A percentile compares a stretch with the other conserved stretches of the same genome.
phyloP scores from a whole-genome alignment of 2,888 invertebrate genomes.

The Adelognathus sp. region DNA sequence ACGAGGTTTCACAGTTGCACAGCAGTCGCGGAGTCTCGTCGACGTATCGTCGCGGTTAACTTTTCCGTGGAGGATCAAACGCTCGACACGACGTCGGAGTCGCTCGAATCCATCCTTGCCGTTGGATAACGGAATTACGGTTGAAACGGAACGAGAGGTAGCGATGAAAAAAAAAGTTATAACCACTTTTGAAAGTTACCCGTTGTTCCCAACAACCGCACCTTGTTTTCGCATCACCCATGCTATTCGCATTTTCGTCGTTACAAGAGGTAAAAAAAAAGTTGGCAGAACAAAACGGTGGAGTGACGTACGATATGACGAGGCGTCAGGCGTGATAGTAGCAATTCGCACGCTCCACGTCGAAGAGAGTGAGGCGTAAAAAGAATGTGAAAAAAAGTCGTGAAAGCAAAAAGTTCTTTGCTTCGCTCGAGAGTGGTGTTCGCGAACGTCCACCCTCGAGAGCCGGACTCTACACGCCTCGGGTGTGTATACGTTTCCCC shows the following conservation, averaged over 20 bases:
- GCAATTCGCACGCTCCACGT: not conserved
- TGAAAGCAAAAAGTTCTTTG: conserved; percentile 32
- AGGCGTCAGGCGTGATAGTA: not conserved
- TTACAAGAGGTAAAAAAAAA: not conserved
- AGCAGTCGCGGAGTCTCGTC: conserved; percentile 37
- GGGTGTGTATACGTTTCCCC: conserved; percentile 29
- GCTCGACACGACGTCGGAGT: conserved; percentile 11
- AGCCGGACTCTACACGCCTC: conserved; percentile 31
- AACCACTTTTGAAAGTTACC: conserved; percentile 2
- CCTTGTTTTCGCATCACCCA: not conserved
- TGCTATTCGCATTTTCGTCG: not conserved
- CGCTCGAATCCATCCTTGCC: not conserved
- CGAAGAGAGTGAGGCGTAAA: not conserved
- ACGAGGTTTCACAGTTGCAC: conserved; percentile 20
- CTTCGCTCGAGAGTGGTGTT: conserved; percentile 20
- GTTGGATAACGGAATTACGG: conserved; percentile 35
- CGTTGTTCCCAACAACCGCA: not conserved
- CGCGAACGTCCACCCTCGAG: conserved; percentile 19
- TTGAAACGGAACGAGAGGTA: conserved; percentile 14
- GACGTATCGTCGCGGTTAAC: conserved; percentile 50
- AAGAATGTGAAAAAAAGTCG: not conserved
- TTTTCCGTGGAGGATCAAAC: conserved; percentile 51
- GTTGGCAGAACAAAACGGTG: not conserved
- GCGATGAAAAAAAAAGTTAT: conserved; percentile 11
- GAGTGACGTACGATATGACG: not conserved